A percentile compares a stretch with the other conserved stretches of the same genome.
phyloP scores from a whole-genome alignment of 2,113 vertebrate species.

The Odontesthes bonariensis region DNA sequence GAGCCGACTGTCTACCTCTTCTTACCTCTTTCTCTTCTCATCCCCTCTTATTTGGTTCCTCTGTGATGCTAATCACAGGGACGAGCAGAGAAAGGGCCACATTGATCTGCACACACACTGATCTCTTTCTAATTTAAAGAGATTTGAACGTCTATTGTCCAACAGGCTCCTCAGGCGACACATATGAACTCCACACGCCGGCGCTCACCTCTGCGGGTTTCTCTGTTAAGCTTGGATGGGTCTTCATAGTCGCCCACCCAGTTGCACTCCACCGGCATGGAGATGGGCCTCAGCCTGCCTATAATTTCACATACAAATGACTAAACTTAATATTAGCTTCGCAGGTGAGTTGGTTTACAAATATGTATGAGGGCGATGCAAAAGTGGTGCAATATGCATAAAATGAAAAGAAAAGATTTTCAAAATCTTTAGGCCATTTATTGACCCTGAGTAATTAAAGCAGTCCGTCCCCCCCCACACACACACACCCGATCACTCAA shows the following conservation, averaged over 20 bases:
- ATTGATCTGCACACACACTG: constrained; percentile 58
- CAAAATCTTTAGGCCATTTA: neutral
- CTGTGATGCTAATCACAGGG: constrained; percentile 67
- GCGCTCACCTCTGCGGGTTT: constrained; percentile 95
- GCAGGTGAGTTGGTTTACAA: neutral
- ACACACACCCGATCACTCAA: constrained; percentile 12
- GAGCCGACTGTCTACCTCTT: constrained; percentile 16
- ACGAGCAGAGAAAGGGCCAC: constrained; percentile 44
- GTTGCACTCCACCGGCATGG: constrained; percentile 98
- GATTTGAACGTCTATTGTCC: constrained; percentile 59
- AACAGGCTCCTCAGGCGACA: constrained; percentile 52
- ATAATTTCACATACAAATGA: constrained; percentile 65
- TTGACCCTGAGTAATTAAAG: neutral
- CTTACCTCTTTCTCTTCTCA: neutral
- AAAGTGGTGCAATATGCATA: no score
- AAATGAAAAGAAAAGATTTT: no score
- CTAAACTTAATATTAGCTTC: constrained; percentile 7
- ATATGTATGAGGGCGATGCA: no score
- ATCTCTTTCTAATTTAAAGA: constrained; percentile 63
- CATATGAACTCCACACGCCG: constrained; percentile 80
- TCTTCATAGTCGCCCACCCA: constrained; percentile 99
- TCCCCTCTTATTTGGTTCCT: constrained; percentile 37
- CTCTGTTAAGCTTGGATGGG: constrained; percentile 94
- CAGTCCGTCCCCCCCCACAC: neutral
- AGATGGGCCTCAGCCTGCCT: constrained; percentile 97